phyloP scores from a whole-genome alignment of 2,888 invertebrate genomes.

The Teinopalpus imperialis region DNA sequence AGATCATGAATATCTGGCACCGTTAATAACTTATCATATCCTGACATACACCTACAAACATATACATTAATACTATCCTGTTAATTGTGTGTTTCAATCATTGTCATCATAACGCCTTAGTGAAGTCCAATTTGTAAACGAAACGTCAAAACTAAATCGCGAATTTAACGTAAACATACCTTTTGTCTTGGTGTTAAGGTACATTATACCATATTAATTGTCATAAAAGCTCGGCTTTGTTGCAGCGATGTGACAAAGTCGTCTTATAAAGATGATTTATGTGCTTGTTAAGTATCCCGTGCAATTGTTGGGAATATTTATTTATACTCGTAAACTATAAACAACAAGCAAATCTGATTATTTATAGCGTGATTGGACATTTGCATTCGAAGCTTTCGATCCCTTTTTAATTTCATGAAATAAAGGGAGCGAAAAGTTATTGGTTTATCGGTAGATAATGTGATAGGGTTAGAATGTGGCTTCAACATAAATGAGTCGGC shows the following conservation, averaged over 20 bases:
- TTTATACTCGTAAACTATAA: constrained; percentile 78
- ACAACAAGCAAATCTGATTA: constrained; percentile 79
- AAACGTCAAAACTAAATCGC: constrained; percentile 27
- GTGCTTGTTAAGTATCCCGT: constrained; percentile 75
- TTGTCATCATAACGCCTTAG: constrained; percentile 36
- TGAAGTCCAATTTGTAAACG: constrained; percentile 27
- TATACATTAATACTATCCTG: constrained; percentile 11
- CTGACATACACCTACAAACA: not conserved
- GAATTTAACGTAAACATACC: constrained; percentile 28
- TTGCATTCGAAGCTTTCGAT: constrained; percentile 52
- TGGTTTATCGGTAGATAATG: constrained; percentile 11
- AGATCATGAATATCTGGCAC: no score
- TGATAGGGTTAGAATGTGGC: no score
- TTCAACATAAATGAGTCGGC: no score
- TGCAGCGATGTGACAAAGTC: constrained; percentile 76
- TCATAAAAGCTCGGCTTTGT: constrained; percentile 48
- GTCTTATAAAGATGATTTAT: constrained; percentile 79
- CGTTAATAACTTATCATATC: no score
- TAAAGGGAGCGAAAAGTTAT: constrained; percentile 22
- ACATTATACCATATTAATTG: constrained; percentile 44
- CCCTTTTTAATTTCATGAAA: constrained; percentile 45
- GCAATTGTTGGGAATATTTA: constrained; percentile 80
- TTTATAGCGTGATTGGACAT: constrained; percentile 76
- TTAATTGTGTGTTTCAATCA: constrained; percentile 31
- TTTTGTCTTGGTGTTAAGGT: constrained; percentile 41